Evolutionary conservation across 2,797 vertebrate species (phyloP).

Genomic region (Potorous gilbertii): DNA sequence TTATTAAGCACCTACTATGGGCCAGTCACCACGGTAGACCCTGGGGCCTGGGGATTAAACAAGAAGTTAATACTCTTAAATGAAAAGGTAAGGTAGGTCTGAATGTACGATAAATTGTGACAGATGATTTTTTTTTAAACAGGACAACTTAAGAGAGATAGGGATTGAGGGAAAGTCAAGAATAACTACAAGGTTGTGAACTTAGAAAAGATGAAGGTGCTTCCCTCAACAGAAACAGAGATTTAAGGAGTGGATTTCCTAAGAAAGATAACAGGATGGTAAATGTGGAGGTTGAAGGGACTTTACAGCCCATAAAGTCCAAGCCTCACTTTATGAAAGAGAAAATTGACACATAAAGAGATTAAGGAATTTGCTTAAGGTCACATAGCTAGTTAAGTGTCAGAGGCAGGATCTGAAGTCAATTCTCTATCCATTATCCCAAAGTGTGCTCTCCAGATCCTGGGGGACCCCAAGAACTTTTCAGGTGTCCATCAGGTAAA

Average conservation of each 20-base stretch:
- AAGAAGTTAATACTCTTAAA: background rate
- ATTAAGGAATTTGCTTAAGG: background rate
- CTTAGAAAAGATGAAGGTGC: background rate
- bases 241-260: background rate
- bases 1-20: conserved; percentile 43
- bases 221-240: background rate
- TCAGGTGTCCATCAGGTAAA: background rate
- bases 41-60: conserved; percentile 26
- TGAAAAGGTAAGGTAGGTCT: background rate
- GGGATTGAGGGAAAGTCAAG: background rate
- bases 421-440: background rate
- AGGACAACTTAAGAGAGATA: background rate
- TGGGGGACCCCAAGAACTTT: background rate
- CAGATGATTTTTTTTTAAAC: background rate
- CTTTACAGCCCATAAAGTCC: background rate
- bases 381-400: background rate
- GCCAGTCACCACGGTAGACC: conserved; percentile 7
- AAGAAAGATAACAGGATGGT: background rate
- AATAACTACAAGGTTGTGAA: background rate
- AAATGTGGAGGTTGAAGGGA: background rate
- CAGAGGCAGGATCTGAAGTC: background rate
- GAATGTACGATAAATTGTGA: background rate
- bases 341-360: background rate
- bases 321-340: background rate
- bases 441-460: background rate